Evolutionary conservation across 2,113 vertebrate genomes (phyloP).

Genomic region (Cyanistes caeruleus): DNA sequence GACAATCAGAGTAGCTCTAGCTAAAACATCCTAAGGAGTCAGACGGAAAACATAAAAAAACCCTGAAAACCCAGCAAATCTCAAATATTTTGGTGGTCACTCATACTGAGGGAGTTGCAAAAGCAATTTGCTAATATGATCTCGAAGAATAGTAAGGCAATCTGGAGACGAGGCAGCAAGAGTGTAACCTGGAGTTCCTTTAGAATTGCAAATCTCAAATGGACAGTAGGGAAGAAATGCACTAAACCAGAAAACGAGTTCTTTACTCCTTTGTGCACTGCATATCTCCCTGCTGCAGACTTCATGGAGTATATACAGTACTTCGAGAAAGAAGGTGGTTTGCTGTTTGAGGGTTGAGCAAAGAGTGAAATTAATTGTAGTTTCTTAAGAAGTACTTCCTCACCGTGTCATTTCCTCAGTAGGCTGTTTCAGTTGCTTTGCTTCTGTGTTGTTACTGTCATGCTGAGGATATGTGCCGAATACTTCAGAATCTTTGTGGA

Average conservation of each 20-base stretch:
- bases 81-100: background rate
- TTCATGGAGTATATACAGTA: background rate
- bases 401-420: background rate
- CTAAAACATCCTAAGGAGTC: background rate
- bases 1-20: background rate
- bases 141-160: background rate
- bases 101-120: background rate
- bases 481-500: conserved; percentile 5
- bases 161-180: background rate
- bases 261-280: background rate
- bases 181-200: background rate
- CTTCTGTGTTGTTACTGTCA: background rate
- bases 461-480: background rate
- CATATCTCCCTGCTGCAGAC: background rate
- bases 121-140: background rate
- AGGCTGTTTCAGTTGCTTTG: background rate
- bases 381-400: background rate
- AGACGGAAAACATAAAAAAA: background rate
- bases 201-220: background rate
- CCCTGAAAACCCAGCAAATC: background rate
- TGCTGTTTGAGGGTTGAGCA: background rate
- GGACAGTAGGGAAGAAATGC: background rate
- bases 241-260: background rate
- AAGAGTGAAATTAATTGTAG: background rate
- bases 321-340: background rate